These are phyloP conservation scores for Rhinichthys klamathensis DNA, from an alignment of 2,113 vertebrate species.

Conservation along the genomic window DNA sequence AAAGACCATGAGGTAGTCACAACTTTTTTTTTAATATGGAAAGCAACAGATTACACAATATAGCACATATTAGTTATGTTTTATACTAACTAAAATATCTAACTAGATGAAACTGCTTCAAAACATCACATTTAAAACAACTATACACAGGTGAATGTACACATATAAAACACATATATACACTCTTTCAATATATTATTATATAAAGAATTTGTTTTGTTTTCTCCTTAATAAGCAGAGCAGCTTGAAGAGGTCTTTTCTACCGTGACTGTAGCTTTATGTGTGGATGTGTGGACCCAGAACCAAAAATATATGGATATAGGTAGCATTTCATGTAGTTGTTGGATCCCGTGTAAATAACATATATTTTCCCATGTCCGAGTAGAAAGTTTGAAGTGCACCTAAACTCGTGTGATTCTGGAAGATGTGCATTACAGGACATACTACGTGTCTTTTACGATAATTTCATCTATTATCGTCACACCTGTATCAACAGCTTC, in stretches of 20 bases:
- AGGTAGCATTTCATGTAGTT: constrained; percentile 80
- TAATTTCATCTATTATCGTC: not conserved
- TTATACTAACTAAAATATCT: constrained; percentile 68
- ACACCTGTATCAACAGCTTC: not conserved
- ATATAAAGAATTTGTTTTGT: constrained; percentile 79
- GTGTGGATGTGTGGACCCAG: constrained; percentile 42
- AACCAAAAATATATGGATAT: constrained; percentile 63
- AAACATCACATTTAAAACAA: constrained; percentile 75
- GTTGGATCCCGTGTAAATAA: constrained; percentile 74
- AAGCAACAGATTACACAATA: constrained; percentile 68
- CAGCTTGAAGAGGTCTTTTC: constrained; percentile 72
- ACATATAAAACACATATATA: constrained; percentile 83
- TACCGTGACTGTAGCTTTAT: constrained; percentile 38
- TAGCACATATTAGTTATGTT: constrained; percentile 73
- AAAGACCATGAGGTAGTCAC: constrained; percentile 26
- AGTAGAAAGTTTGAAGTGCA: constrained; percentile 1
- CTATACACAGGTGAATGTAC: constrained; percentile 84
- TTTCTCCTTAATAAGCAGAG: constrained; percentile 65
- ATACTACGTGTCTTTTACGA: not conserved
- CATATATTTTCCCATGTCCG: constrained; percentile 42
- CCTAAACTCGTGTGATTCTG: not conserved
- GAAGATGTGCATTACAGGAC: not conserved
- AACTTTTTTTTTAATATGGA: constrained; percentile 67
- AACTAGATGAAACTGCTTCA: constrained; percentile 69
- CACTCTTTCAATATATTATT: constrained; percentile 87